phyloP scores from a whole-genome alignment of 2,888 invertebrate species.

The Busseola fusca region DNA sequence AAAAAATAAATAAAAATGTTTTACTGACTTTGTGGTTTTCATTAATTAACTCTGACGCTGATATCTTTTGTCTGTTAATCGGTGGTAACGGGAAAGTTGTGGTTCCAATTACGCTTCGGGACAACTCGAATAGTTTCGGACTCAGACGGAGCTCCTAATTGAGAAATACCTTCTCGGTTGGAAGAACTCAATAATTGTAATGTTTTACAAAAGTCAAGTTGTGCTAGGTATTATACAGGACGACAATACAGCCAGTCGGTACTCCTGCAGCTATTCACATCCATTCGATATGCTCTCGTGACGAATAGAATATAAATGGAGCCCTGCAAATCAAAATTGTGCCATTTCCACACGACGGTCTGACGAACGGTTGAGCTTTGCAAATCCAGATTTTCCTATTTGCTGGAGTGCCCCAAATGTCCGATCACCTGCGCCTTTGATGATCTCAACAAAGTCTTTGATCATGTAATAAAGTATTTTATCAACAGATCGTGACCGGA shows the following conservation, averaged over 20 bases:
- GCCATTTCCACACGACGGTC: not conserved
- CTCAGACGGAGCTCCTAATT: not conserved
- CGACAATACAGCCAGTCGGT: too few relatives aligned
- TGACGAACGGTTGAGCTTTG: not conserved
- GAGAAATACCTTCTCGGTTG: not conserved
- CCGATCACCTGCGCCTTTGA: not conserved
- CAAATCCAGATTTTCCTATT: not conserved
- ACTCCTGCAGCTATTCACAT: not conserved
- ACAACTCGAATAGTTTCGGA: not conserved
- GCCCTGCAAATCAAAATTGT: not conserved
- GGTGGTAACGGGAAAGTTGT: not conserved
- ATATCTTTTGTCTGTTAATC: not conserved
- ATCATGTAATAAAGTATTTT: not conserved
- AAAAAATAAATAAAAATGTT: not conserved
- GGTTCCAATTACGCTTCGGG: not conserved
- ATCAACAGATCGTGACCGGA: not conserved
- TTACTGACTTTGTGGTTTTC: not conserved
- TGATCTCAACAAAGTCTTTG: not conserved
- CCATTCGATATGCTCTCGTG: not conserved
- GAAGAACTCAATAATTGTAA: not conserved
- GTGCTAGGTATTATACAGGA: not conserved
- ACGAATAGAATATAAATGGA: not conserved
- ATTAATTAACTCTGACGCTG: not conserved
- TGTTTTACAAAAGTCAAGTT: not conserved
- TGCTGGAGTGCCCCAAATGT: not conserved